Evolutionary conservation across 2,113 vertebrate species (phyloP).

Genomic region (Peromyscus polionotus): DNA sequence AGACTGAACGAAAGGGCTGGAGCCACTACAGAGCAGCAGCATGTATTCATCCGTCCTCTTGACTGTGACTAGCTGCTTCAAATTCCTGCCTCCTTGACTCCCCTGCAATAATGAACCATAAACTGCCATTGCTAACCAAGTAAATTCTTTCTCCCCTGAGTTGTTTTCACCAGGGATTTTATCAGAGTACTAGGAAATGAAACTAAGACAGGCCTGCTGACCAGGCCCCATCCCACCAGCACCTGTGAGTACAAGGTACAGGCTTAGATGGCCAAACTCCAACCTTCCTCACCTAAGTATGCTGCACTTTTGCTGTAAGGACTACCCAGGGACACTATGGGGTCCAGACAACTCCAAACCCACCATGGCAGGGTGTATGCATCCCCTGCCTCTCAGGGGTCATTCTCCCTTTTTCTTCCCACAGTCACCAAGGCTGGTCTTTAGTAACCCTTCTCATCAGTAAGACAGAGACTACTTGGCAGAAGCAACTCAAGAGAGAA

Average conservation of each 20-base stretch:
- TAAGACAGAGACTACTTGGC: background rate
- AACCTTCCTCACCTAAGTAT: background rate
- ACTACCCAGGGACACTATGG: background rate
- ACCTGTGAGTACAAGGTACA: background rate
- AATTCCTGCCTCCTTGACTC: background rate
- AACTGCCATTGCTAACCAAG: background rate
- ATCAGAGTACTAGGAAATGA: background rate
- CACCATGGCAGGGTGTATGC: background rate
- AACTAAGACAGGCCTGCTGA: background rate
- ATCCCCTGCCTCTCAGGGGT: background rate
- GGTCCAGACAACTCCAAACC: background rate
- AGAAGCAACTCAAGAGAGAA: background rate
- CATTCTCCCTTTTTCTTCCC: background rate
- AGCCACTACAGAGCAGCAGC: background rate
- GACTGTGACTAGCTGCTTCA: background rate
- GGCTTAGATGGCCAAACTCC: background rate
- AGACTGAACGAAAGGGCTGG: background rate
- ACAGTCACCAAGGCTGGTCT: background rate
- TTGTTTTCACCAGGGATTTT: background rate
- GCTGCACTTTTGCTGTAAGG: background rate
- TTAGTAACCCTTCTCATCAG: background rate
- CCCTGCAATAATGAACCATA: background rate
- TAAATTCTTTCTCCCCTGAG: background rate
- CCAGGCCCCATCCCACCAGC: background rate
- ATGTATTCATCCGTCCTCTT: background rate